Evolutionary conservation across 2,797 vertebrate species (phyloP), one percentile per base, ranked within the genome.

Genomic region (Borostomias antarcticus): DNA sequence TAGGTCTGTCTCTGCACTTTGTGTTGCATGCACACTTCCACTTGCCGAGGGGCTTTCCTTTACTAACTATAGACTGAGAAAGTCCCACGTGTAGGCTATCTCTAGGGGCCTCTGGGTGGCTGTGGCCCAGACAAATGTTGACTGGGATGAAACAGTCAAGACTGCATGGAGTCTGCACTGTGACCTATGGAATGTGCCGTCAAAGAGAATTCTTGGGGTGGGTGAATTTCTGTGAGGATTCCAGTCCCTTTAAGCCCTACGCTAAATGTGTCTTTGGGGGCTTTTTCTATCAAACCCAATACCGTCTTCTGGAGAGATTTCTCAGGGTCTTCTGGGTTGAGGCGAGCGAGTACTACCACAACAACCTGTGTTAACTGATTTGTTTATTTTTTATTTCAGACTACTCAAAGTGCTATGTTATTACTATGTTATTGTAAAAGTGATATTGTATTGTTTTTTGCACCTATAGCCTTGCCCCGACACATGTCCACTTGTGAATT

Each of bases 71-170:
- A 87, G 83, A 77, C 72, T 28, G 68, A 83, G 70, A 85, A 83
- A 82, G n/a, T 86, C 83, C 82, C 57, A 66, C 77, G 79, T 26
- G 71, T 48, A 1, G 11, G 15, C 15, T 40, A 66, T 84, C 82
- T 77, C 72, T 85, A 82, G 82, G 77, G 82, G 81, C 82, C 85
- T 64, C 47, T 8, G 81, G 83, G 77, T 19, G 77, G 74, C 80
- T 78, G 82, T 33, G 47, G 80, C 85, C 85, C 85, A 85, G 84
- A 85, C 83, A 90, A 92, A 90, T 89, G 88, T 88, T 90, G 89
- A 83, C 75, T 69, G 65, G 85, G 83, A 83, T 84, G 83, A 90
- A 85, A 75, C 73, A 72, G 76, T 51, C 69, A 28, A n/a, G 73
- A 78, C 87, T 81, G 81, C 53, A 69, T 64, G 75, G 79, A 74